Evolutionary conservation across 2,888 invertebrate species (phyloP).

Genomic region (Mactromeris polynyma): DNA sequence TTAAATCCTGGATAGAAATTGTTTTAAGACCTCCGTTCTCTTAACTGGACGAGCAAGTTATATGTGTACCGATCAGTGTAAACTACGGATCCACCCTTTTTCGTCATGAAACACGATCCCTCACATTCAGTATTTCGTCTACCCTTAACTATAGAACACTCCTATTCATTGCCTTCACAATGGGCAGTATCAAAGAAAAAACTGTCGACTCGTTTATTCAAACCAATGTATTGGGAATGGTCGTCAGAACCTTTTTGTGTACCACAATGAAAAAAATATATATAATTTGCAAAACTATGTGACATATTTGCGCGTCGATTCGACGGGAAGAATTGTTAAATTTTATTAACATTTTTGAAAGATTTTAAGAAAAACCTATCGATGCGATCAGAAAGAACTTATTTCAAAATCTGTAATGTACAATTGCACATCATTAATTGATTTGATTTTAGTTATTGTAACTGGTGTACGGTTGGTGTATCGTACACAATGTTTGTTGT

Average conservation of each 20-base stretch:
- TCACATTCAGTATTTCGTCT: not conserved
- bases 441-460: too few species aligned
- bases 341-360: too few species aligned
- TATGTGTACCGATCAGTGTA: not conserved
- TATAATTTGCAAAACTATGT: too few species aligned
- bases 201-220: not conserved
- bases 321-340: too few species aligned
- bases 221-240: not conserved
- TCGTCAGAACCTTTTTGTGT: not conserved
- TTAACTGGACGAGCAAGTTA: not conserved
- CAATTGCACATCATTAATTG: too few species aligned
- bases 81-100: not conserved
- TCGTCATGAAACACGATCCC: conserved; percentile 2
- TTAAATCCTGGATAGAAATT: not conserved
- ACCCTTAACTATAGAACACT: not conserved
- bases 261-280: not conserved
- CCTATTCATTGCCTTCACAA: not conserved
- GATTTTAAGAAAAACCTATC: too few species aligned
- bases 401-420: too few species aligned
- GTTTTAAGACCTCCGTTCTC: not conserved
- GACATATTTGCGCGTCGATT: too few species aligned
- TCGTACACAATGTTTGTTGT: too few species aligned
- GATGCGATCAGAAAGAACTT: too few species aligned
- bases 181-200: not conserved
- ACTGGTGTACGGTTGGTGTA: too few species aligned